Conservation (phyloP, 2,888 invertebrate species). For the Andrena bicolor region DNA sequence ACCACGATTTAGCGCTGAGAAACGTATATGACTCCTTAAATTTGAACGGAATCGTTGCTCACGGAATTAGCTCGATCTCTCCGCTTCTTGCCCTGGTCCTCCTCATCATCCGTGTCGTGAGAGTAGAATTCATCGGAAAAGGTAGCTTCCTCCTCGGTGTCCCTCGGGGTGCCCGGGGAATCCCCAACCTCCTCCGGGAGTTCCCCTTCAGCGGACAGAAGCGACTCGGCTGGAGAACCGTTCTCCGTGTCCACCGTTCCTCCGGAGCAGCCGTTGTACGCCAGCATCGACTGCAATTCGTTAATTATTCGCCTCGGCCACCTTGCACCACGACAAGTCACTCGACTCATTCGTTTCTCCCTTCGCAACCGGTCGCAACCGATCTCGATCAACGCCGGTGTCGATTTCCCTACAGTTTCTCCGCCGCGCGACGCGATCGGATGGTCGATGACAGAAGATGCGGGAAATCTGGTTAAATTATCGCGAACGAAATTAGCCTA, state of each 20-base stretch:
- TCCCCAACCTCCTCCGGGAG: conserved; percentile 79
- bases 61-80: conserved; percentile 78
- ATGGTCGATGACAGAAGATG: conserved; percentile 39
- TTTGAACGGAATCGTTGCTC: conserved; percentile 47
- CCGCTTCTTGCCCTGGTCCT: conserved; percentile 82
- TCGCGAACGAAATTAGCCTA: conserved; percentile 64
- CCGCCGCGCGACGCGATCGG: conserved; percentile 4
- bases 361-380: neutral
- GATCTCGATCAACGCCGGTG: neutral
- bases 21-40: no score
- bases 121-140: conserved; percentile 91
- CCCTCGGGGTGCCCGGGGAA: conserved; percentile 80
- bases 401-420: neutral
- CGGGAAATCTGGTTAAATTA: conserved; percentile 50
- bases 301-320: conserved; percentile 16
- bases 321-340: neutral
- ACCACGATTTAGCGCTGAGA: no score
- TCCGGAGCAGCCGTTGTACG: conserved; percentile 72
- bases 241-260: conserved; percentile 75
- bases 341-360: conserved; percentile 11
- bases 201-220: conserved; percentile 81
- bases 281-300: conserved; percentile 78
- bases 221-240: conserved; percentile 80
- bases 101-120: conserved; percentile 93
- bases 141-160: conserved; percentile 86